Percentiles rank a stretch among this genome's conserved stretches.
phyloP scores from a whole-genome alignment of 2,888 invertebrate species.

The Cosmia pyralina region DNA sequence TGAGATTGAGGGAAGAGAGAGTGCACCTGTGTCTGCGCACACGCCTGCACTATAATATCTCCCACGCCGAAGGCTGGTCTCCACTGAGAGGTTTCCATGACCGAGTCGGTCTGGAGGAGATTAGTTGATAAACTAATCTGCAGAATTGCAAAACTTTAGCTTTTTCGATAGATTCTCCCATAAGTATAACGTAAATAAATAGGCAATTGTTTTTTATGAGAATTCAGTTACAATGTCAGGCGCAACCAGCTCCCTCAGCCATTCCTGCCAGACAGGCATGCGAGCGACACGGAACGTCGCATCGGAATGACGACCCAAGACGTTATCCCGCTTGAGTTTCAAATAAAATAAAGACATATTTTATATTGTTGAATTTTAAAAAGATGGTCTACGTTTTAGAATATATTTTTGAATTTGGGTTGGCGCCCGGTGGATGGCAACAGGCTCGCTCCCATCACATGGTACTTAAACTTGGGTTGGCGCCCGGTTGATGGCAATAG shows the following conservation, averaged over 20 bases:
- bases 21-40: too few species aligned
- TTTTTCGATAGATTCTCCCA: neutral
- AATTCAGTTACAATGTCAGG: neutral
- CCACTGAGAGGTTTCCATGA: too few species aligned
- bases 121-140: neutral
- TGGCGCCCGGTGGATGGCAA: too few species aligned
- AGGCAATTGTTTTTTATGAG: neutral
- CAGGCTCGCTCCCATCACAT: too few species aligned
- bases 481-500: too few species aligned
- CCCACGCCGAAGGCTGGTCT: too few species aligned
- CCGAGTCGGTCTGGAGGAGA: too few species aligned
- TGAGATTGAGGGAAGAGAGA: too few species aligned
- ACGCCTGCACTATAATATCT: too few species aligned
- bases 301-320: conserved; percentile 13
- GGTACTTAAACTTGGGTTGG: too few species aligned
- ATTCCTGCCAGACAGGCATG: neutral
- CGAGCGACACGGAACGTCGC: conserved; percentile 1
- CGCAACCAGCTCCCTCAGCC: conserved; percentile 9
- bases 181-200: neutral
- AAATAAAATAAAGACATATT: conserved; percentile 8
- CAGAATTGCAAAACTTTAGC: neutral
- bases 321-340: neutral
- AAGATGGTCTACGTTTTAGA: neutral
- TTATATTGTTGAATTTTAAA: neutral
- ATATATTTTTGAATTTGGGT: neutral